Base-by-base conservation (phyloP, 2,113 vertebrate species). In the Callopanchax toddi region DNA sequence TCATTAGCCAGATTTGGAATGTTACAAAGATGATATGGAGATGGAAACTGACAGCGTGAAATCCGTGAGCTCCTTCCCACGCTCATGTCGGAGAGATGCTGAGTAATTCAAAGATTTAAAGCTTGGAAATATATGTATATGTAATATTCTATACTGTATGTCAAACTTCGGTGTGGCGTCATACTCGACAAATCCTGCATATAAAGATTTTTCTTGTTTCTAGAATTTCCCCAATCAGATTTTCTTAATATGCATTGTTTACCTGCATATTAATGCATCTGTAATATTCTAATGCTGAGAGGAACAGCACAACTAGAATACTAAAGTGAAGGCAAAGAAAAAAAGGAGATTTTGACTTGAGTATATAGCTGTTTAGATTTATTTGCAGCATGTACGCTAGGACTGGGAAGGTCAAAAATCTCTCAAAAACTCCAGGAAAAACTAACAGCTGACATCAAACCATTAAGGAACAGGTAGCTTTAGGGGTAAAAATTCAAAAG, bases 401-500 rank as follows among this genome's bases (percentile, higher is more conserved):
- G 13, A 11, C 66, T 57, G 25, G 32, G 65, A 66, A 70, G 29
- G 54, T 52, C 26, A 56, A 34, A 37, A 25, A 26, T 25, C 11
- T 52, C 32, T 34, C 2, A 40, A 52, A 65, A 67, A 55, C 11
- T 16, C 64, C 49, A 23, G 13, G 44, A 9, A 59, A 20, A 64
- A 74, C 71, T 76, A 76, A 53, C 55, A 68, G 20, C 45, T 53
- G n/a, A 76, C 58, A 81, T 67, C 50, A 82, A 78, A 78, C 40
- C 51, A 29, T 69, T 67, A 48, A 70, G 54, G 56, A 17, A 36
- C 22, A 67, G 49, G 34, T 54, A 18, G 22, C 6, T 39, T 36
- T 60, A 54, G 2, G 22, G 21, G 49, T 16, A 25, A 20, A 69
- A 18, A 68, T 34, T 5, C 67, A 32, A 39, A 5, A 8, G 58